A percentile compares a stretch with the other conserved stretches of the same genome.
Evolutionary conservation across 1,140 invertebrate species (phyloP).

Genomic region (Ganaspis sp.): DNA sequence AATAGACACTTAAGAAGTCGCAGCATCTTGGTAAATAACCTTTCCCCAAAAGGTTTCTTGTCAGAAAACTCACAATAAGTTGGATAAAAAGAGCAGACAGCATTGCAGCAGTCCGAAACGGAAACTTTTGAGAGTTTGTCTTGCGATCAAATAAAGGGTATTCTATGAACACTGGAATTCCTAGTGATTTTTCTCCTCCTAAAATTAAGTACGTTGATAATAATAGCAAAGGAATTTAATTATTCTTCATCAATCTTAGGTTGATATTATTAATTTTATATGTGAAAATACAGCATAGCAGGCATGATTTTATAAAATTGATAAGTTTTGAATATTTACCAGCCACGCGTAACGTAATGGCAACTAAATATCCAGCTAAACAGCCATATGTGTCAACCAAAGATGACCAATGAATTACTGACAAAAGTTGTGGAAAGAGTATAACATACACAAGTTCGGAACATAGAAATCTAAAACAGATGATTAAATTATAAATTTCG

Average conservation of each 20-base stretch:
- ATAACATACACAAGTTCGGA: constrained; percentile 89
- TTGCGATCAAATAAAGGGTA: constrained; percentile 80
- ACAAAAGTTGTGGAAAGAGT: constrained; percentile 88
- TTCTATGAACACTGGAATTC: constrained; percentile 80
- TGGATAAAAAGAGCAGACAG: constrained; percentile 79
- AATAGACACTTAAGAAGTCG: constrained; percentile 71
- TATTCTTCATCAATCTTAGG: too few species aligned
- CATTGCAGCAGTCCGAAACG: constrained; percentile 79
- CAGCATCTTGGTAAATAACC: constrained; percentile 76
- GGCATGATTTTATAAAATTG: too few species aligned
- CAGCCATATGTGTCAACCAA: constrained; percentile 88
- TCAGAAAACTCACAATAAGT: constrained; percentile 77
- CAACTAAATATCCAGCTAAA: constrained; percentile 81
- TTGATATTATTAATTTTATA: too few species aligned
- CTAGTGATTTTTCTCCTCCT: constrained; percentile 81
- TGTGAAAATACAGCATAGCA: too few species aligned
- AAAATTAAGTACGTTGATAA: constrained; percentile 38
- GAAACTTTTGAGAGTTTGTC: constrained; percentile 78
- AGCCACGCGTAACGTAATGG: constrained; percentile 81
- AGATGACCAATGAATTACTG: constrained; percentile 84
- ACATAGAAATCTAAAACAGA: constrained; percentile 79
- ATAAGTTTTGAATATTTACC: constrained; percentile 71
- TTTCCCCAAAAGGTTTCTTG: constrained; percentile 77
- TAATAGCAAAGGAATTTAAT: not conserved
- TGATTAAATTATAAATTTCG: constrained; percentile 2